A percentile compares a stretch with the other conserved stretches of the same genome.
phyloP scores from a whole-genome alignment of 2,113 vertebrate genomes.

The Ctenodactylus gundi region DNA sequence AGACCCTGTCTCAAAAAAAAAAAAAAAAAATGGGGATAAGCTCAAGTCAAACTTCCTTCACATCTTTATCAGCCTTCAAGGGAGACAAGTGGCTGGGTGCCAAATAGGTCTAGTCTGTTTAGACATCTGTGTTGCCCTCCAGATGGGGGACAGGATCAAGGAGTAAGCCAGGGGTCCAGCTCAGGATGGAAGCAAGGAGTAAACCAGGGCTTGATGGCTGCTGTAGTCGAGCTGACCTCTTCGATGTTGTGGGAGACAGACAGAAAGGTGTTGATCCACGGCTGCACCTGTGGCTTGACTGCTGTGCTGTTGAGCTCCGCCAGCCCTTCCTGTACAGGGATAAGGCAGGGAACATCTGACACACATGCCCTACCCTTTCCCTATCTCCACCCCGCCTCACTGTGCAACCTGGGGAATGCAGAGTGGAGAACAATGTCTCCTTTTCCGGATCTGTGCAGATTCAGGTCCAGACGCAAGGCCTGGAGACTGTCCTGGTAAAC shows the following conservation, averaged over 20 bases:
- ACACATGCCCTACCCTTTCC: fast-evolving
- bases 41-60: not conserved
- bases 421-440: not conserved
- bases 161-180: not conserved
- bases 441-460: not conserved
- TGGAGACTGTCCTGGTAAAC: not conserved
- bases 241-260: slow-evolving; percentile 98
- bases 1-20: no score
- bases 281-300: slow-evolving; percentile 97
- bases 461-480: not conserved
- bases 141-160: not conserved
- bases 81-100: not conserved
- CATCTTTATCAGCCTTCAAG: not conserved
- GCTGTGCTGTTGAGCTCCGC: slow-evolving; percentile 94
- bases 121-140: not conserved
- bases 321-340: slow-evolving; percentile 91
- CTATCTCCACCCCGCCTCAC: not conserved
- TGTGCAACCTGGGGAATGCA: not conserved
- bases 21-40: not conserved
- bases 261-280: slow-evolving; percentile 97
- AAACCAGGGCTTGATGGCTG: not conserved
- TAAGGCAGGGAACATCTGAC: slow-evolving; percentile 23
- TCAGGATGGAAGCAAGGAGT: no score
- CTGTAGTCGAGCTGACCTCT: slow-evolving; percentile 87
- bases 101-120: not conserved